Conservation (phyloP, 2,797 vertebrate species). For the Molossus molossus region DNA sequence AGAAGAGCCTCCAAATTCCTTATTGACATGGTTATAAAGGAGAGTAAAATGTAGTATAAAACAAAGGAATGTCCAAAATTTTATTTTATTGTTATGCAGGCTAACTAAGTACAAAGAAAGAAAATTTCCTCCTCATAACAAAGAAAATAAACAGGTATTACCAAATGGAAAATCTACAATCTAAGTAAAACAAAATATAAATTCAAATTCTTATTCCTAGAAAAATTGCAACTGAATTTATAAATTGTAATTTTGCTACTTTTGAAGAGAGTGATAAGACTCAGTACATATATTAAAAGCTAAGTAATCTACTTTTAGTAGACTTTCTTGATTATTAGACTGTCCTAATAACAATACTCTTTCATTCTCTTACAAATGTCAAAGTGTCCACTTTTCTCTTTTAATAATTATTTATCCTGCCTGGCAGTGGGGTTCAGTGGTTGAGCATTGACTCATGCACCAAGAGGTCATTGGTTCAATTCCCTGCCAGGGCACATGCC, state of each 20-base stretch:
- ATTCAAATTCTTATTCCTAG: neutral
- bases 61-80: neutral
- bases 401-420: neutral
- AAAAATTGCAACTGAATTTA: neutral
- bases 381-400: neutral
- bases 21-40: neutral
- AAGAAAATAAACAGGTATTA: neutral
- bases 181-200: conserved; percentile 37
- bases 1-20: neutral
- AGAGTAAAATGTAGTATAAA: neutral
- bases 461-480: no score
- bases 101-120: neutral
- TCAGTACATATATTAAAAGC: conserved; percentile 37
- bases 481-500: no score
- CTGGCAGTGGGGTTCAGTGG: no score
- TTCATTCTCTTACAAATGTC: neutral
- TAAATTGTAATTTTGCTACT: neutral
- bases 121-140: neutral
- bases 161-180: neutral
- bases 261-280: neutral
- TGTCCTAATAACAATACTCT: neutral
- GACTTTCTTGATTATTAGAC: neutral
- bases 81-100: neutral
- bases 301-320: neutral
- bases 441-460: no score